phyloP scores from a whole-genome alignment of 1,140 invertebrate species.

The Onthophagus taurus region DNA sequence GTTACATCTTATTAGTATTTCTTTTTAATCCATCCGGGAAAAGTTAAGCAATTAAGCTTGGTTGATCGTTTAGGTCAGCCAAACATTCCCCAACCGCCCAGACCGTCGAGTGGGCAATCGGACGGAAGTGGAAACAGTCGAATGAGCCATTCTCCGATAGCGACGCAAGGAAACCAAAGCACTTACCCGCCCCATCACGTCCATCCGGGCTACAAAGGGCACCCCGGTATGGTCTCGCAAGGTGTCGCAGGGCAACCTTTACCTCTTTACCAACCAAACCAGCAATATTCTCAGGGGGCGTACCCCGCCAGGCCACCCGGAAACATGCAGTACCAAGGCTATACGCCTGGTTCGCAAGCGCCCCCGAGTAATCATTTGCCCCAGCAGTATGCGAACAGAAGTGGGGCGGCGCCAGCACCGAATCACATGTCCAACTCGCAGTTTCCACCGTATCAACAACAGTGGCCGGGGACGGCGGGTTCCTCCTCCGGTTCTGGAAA shows the following conservation, averaged over 20 bases:
- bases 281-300: constrained; percentile 46
- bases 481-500: constrained; percentile 16
- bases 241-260: constrained; percentile 42
- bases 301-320: constrained; percentile 48
- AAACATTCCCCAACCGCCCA: constrained; percentile 85
- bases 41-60: no score
- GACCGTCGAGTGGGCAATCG: constrained; percentile 82
- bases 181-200: constrained; percentile 58
- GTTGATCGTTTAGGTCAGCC: constrained; percentile 79
- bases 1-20: no score
- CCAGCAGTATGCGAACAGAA: constrained; percentile 39
- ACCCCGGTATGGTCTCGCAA: constrained; percentile 44
- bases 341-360: constrained; percentile 33
- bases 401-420: constrained; percentile 45
- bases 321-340: constrained; percentile 40
- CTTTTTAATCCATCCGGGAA: constrained; percentile 15
- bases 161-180: constrained; percentile 56
- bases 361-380: constrained; percentile 38
- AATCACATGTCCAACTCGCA: constrained; percentile 44
- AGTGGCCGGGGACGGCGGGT: constrained; percentile 31
- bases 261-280: constrained; percentile 42
- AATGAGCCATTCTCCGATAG: constrained; percentile 68
- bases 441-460: constrained; percentile 41
- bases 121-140: constrained; percentile 62
- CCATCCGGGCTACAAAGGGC: constrained; percentile 35